phyloP scores from a whole-genome alignment of 1,140 invertebrate genomes.

The Zaprionus capensis region DNA sequence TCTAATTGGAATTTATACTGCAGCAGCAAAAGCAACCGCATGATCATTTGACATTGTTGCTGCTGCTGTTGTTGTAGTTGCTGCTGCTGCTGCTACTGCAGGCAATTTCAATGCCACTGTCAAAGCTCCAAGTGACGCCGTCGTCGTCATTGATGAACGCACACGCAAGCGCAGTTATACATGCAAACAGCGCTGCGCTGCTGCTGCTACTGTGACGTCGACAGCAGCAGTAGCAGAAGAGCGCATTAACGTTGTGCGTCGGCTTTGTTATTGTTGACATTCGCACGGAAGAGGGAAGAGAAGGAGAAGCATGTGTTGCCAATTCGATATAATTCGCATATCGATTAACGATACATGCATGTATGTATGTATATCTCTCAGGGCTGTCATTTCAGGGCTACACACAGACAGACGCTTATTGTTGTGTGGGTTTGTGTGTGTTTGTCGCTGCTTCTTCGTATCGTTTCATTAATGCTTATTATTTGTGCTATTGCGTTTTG shows the following conservation, averaged over 20 bases:
- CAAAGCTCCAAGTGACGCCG: slow-evolving; percentile 44
- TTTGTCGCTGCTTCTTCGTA: slow-evolving; percentile 15
- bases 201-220: background rate
- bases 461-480: slow-evolving; percentile 44
- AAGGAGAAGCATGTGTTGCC: background rate
- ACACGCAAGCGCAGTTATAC: slow-evolving; percentile 24
- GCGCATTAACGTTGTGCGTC: background rate
- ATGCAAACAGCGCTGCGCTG: background rate
- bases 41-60: slow-evolving; percentile 31
- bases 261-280: slow-evolving; percentile 26
- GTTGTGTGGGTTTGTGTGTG: background rate
- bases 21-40: slow-evolving; percentile 1
- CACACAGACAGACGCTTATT: background rate
- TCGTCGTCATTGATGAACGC: slow-evolving; percentile 57
- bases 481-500: slow-evolving; percentile 43
- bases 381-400: slow-evolving; percentile 7
- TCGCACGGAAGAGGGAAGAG: background rate
- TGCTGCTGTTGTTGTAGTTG: slow-evolving; percentile 7
- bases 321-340: slow-evolving; percentile 9
- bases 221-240: background rate
- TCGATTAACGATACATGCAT: slow-evolving; percentile 7
- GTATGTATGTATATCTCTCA: slow-evolving; percentile 7
- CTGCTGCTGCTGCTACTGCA: slow-evolving; percentile 28
- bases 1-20: slow-evolving; percentile 51
- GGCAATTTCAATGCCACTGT: slow-evolving; percentile 69